phyloP scores from a whole-genome alignment of 2,888 invertebrate species.

The Cheilosia impressa region DNA sequence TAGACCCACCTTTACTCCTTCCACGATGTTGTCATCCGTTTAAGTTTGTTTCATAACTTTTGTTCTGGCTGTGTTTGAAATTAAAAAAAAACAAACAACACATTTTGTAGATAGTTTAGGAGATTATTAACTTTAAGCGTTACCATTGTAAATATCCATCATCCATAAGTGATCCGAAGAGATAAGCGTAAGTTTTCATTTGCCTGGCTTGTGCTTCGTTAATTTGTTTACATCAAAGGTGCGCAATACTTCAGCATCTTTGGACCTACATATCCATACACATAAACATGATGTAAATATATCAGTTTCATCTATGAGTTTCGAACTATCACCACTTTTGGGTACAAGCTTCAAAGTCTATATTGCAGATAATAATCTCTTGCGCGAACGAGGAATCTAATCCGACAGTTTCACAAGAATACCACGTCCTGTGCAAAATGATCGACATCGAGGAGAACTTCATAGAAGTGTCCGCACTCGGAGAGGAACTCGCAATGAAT shows the following conservation, averaged over 20 bases:
- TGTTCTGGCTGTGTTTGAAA: no score
- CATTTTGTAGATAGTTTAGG: background rate
- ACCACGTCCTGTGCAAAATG: constrained; percentile 93
- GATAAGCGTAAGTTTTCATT: constrained; percentile 65
- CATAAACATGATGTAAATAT: constrained; percentile 50
- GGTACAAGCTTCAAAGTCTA: constrained; percentile 25
- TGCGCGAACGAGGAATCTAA: constrained; percentile 95
- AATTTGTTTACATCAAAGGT: constrained; percentile 29
- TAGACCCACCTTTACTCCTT: no score
- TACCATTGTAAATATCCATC: constrained; percentile 49
- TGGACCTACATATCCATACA: constrained; percentile 25
- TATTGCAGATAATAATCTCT: constrained; percentile 92
- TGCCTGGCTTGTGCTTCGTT: constrained; percentile 68
- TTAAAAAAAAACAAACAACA: no score
- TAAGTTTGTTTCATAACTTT: no score
- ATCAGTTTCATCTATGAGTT: constrained; percentile 11
- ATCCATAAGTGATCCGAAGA: constrained; percentile 11
- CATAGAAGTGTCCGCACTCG: constrained; percentile 94
- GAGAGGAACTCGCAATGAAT: constrained; percentile 96
- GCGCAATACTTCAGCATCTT: constrained; percentile 26
- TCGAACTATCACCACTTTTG: no score
- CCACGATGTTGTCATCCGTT: no score
- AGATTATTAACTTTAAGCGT: background rate
- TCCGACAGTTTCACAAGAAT: constrained; percentile 93
- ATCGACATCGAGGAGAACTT: constrained; percentile 95